Evolutionary conservation across 2,888 invertebrate genomes (phyloP), one percentile per base, ranked within the genome.

Genomic region (Willowsia nigromaculata): DNA sequence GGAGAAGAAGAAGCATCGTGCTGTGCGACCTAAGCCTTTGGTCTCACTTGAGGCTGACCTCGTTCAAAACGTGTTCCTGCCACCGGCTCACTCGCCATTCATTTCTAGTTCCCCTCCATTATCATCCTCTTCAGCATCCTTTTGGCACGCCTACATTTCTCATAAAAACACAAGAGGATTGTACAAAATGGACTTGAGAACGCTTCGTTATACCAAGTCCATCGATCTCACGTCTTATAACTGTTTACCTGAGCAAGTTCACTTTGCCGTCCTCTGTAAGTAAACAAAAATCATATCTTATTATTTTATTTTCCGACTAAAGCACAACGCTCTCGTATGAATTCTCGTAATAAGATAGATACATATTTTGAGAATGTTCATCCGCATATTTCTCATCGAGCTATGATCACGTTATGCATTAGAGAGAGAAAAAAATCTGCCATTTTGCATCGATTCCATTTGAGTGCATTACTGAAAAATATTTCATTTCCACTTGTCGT

Each of bases 131-230:
- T 93, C 94, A 25, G 94, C 95, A 9, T 94, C 94, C 93, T 96
- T 96, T 94, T 95, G 96, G 93, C 96, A 96, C 93, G 96, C 96
- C 53, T 97, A 96, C 93, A 96, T 96, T 65, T 96, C 96, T 65
- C 96, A 96, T 93, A 95, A 95, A 85, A 96, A 96, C 93, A 96
- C 96, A 93, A 94, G 96, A 86, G 96, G 96, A 25, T 94, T 96
- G 93, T 96, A 96, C 94, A 96, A 96, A 94, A 94, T 96, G 84
- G 96, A 96, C 94, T 94, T 96, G 93, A 95, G 95, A 65, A 96
- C 96, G 93, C 95, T 96, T 95, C 94, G 96, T 93, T 96, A 96
- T 93, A 95, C 95, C 62, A 95, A 96, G 93, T 96, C 96, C 85
- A 95, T 96, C 15, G 96, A 96, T 94, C 94, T 97, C 87, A 95